Percentiles rank a stretch among this genome's conserved stretches.
These are phyloP conservation scores for Meta bourneti DNA, from an alignment of 2,888 invertebrate genomes.

Conservation along the genomic window DNA sequence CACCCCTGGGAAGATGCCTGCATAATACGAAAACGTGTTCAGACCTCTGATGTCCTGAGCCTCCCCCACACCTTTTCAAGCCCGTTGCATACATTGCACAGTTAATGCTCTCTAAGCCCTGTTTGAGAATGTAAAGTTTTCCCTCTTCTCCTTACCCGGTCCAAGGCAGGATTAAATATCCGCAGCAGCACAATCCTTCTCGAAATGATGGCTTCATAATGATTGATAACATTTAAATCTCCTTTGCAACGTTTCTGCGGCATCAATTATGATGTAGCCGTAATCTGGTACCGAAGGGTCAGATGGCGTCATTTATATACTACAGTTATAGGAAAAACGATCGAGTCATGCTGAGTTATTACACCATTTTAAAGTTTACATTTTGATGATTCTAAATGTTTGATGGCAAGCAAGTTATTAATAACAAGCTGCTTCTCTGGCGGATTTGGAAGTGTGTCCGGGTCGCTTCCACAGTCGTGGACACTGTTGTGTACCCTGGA, in stretches of 20 bases:
- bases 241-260: not conserved
- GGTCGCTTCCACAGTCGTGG: too few relatives aligned
- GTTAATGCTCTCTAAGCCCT: not conserved
- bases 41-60: slow-evolving; percentile 27
- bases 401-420: too few relatives aligned
- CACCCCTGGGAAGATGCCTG: slow-evolving; percentile 24
- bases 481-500: too few relatives aligned
- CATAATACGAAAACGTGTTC: slow-evolving; percentile 65
- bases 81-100: not conserved
- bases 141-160: not conserved
- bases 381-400: too few relatives aligned
- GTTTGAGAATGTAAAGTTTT: not conserved
- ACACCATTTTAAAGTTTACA: too few relatives aligned
- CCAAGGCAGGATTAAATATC: too few relatives aligned
- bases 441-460: too few relatives aligned
- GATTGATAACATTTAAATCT: not conserved
- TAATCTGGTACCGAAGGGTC: not conserved
- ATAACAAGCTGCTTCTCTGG: too few relatives aligned
- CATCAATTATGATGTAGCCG: not conserved
- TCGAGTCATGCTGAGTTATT: too few relatives aligned
- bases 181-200: not conserved
- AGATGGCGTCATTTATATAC: too few relatives aligned
- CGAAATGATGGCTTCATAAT: not conserved
- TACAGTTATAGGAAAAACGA: too few relatives aligned
- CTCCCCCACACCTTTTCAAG: not conserved